Evolutionary conservation across 1,140 invertebrate genomes (phyloP), one percentile per base, ranked within the genome.

Genomic region (Diplogasteroides magnus): DNA sequence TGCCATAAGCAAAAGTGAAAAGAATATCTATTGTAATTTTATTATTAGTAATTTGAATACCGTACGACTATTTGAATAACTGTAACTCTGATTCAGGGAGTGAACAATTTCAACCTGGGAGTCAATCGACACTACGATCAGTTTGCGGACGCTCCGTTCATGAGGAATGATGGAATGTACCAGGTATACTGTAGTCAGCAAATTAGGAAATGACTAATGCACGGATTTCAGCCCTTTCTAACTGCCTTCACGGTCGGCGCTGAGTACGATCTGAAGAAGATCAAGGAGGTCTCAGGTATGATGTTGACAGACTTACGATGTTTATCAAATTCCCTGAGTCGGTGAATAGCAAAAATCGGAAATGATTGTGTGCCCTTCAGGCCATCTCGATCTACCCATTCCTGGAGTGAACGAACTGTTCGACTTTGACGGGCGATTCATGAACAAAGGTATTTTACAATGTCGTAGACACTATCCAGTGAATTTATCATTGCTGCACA

Each of bases 361-460:
- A n/a, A n/a, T 64, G 29, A 14, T n/a, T 57, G 11, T 64, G 37
- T 48, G 19, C 19, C 19, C 6, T 48, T 48, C 6, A 64, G 28
- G 70, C 11, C 70, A 72, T 37, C 0, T 74, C 27, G 73, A 74
- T 59, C 69, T 74, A 0, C 73, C 73, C 1, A 31, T 74, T 37
- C 73, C 73, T 2, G 73, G 73, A 62, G 28, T 74, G 1, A 74
- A 74, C 55, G 73, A 74, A 25, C 31, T 74, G 2, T 74, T 74
- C 55, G 73, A 74, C 66, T 68, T 74, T 27, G 72, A 74, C 48
- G 73, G 73, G 59, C 61, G 73, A 27, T 67, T 74, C 13, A 74
- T 74, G 73, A 32, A 31, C 37, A 74, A 74, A 31, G 64, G 71
- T 58, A 48, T 11, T 6, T 11, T 11, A 11, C 6, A 48, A 48